Conservation (phyloP, 2,888 invertebrate genomes). For the Rhogogaster chlorosoma region DNA sequence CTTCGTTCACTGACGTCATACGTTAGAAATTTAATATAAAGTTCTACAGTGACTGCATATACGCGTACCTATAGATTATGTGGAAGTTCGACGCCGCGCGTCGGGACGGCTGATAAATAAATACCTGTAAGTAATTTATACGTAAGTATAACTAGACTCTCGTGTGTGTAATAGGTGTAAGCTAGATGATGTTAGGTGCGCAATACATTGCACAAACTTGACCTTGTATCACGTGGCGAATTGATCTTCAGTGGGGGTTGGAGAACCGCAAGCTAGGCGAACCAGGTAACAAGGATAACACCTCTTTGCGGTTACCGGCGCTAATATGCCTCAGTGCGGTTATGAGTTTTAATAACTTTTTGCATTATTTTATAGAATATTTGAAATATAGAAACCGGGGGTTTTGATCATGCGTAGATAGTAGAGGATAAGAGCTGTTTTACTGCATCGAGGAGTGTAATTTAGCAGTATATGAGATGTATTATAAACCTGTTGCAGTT, state of each 20-base stretch:
- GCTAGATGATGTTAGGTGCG: background rate
- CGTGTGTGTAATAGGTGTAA: too few species aligned
- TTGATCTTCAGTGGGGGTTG: background rate
- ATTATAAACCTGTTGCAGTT: background rate
- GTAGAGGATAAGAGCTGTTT: background rate
- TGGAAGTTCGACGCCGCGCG: background rate
- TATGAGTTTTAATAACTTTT: background rate
- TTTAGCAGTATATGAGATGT: background rate
- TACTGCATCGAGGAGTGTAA: background rate
- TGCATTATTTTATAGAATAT: background rate
- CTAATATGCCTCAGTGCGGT: background rate
- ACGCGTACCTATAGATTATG: background rate
- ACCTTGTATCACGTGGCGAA: slow-evolving; percentile 23
- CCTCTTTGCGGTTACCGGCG: slow-evolving; percentile 26
- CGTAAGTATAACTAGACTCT: background rate
- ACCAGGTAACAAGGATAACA: slow-evolving; percentile 32
- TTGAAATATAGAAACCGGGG: background rate
- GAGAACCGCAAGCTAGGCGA: slow-evolving; percentile 32
- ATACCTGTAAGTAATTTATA: background rate
- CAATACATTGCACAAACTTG: slow-evolving; percentile 40
- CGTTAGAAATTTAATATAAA: background rate
- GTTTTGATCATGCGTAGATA: background rate
- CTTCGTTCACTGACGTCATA: slow-evolving; percentile 1
- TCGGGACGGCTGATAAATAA: background rate
- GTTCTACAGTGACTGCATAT: background rate